Percentiles rank a stretch among this genome's conserved stretches.
Conservation (phyloP, 2,113 vertebrate genomes). For the Cinclus mexicanus region DNA sequence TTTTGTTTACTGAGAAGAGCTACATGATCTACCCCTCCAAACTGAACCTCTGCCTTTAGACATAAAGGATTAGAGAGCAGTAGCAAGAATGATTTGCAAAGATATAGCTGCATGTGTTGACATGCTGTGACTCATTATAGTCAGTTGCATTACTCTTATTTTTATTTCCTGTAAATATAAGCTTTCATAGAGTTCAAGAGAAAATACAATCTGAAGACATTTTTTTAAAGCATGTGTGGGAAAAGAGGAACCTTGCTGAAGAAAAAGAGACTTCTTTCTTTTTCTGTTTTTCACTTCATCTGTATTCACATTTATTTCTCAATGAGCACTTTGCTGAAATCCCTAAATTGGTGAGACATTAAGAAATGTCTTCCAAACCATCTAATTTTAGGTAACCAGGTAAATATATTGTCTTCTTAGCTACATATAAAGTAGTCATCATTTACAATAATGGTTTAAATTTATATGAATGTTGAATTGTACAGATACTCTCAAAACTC, state of each 20-base stretch:
- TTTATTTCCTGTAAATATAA: neutral
- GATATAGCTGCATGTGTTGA: neutral
- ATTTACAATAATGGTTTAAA: neutral
- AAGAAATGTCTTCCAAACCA: neutral
- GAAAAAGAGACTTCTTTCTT: neutral
- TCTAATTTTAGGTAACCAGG: neutral
- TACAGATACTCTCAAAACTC: neutral
- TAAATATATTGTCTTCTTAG: neutral
- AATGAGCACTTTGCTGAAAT: neutral
- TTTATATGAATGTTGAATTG: neutral
- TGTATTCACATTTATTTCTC: neutral
- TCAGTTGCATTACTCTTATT: neutral
- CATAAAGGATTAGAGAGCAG: neutral
- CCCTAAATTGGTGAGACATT: neutral
- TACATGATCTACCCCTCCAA: neutral
- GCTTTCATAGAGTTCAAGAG: neutral
- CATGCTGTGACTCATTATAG: neutral
- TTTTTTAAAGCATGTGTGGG: neutral
- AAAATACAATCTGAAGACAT: neutral
- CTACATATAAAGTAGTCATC: neutral
- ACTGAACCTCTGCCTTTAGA: neutral
- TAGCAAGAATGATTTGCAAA: neutral
- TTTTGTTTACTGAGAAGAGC: neutral
- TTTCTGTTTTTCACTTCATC: neutral
- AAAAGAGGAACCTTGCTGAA: neutral